Conservation (phyloP, 2,888 invertebrate genomes). For the Cantharis rufa region DNA sequence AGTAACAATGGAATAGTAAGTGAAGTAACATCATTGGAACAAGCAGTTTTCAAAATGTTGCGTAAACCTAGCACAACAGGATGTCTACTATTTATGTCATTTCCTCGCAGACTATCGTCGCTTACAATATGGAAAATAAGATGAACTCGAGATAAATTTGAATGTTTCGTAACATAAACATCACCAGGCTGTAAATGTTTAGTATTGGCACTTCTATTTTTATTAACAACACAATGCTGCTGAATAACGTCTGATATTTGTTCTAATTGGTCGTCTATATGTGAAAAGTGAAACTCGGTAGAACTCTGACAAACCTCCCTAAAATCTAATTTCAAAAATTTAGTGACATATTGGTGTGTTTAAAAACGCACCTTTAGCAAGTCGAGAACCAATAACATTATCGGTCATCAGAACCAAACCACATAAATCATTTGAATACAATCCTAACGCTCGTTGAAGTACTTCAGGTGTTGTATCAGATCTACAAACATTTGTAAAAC, state of each 20-base stretch:
- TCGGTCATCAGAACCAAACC: constrained; percentile 85
- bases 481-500: constrained; percentile 41
- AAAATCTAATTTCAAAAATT: constrained; percentile 61
- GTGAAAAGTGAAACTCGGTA: constrained; percentile 94
- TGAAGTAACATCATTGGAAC: constrained; percentile 90
- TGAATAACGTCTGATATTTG: constrained; percentile 59
- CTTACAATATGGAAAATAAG: constrained; percentile 94
- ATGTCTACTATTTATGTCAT: constrained; percentile 95
- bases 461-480: constrained; percentile 74
- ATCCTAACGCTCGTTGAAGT: constrained; percentile 88
- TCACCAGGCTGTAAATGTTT: constrained; percentile 79
- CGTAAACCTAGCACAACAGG: constrained; percentile 92
- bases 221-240: constrained; percentile 37
- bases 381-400: constrained; percentile 53
- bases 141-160: constrained; percentile 92
- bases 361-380: constrained; percentile 46
- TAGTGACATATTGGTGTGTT: constrained; percentile 38
- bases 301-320: constrained; percentile 73
- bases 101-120: constrained; percentile 70
- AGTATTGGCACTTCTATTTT: constrained; percentile 48
- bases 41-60: constrained; percentile 94
- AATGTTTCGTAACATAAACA: constrained; percentile 85
- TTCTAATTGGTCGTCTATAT: constrained; percentile 83
- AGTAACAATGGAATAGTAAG: constrained; percentile 91
- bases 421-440: constrained; percentile 90